phyloP scores from a whole-genome alignment of 2,888 invertebrate genomes.

The Chrysolina oricalcia region DNA sequence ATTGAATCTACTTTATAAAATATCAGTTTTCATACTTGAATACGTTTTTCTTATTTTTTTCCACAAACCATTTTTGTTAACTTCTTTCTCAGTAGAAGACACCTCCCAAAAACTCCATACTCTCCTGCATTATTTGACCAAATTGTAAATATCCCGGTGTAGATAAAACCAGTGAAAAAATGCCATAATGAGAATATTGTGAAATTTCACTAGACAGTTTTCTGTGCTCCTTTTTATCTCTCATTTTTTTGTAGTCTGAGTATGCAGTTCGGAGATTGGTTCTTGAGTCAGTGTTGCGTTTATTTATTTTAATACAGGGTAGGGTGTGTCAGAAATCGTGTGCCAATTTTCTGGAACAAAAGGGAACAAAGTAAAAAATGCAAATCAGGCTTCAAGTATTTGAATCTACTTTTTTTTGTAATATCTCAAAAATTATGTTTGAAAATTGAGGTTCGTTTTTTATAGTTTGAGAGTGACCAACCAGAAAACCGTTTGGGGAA shows the following conservation, averaged over 20 bases:
- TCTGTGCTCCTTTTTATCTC: slow-evolving; percentile 24
- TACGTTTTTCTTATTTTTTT: not conserved
- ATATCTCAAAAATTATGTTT: not conserved
- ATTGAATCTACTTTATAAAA: no score
- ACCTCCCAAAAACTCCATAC: not conserved
- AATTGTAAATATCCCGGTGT: not conserved
- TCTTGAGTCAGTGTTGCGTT: slow-evolving; percentile 25
- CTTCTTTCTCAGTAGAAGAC: not conserved
- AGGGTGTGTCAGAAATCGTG: not conserved
- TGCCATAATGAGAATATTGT: not conserved
- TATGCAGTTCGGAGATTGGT: slow-evolving; percentile 41
- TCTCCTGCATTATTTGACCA: not conserved
- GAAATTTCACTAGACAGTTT: slow-evolving; percentile 34
- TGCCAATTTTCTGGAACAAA: not conserved
- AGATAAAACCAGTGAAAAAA: not conserved
- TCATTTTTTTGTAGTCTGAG: slow-evolving; percentile 37
- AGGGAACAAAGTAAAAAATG: not conserved
- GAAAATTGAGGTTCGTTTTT: no score
- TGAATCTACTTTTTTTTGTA: not conserved
- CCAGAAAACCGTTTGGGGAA: no score
- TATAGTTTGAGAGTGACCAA: no score
- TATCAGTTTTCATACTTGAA: no score
- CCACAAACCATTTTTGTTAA: not conserved
- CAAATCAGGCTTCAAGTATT: not conserved
- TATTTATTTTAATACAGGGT: slow-evolving; percentile 22